Conservation (phyloP, 2,113 vertebrate genomes). For the Pogonocichla stellata region DNA sequence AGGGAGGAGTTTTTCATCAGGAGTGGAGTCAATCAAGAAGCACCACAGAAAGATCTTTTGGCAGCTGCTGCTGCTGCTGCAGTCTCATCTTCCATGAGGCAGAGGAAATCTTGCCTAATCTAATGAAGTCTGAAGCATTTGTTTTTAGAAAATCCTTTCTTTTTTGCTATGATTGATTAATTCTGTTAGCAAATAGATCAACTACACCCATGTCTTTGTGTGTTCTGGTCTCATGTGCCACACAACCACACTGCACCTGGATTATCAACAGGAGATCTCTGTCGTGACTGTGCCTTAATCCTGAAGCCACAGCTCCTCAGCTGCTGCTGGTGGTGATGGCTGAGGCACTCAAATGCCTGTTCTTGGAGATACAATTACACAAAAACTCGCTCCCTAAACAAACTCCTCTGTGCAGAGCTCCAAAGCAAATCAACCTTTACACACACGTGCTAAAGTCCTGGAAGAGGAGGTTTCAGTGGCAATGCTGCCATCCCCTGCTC, state of each 20-base stretch:
- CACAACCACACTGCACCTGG: rapidly evolving
- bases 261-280: not conserved
- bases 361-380: not conserved
- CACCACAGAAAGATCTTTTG: not conserved
- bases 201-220: rapidly evolving
- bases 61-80: not conserved
- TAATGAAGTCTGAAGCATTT: not conserved
- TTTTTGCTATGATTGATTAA: not conserved
- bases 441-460: not conserved
- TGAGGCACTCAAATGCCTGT: not conserved
- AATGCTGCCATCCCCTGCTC: constrained; percentile 14
- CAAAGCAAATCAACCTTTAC: not conserved
- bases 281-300: not conserved
- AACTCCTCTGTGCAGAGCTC: not conserved
- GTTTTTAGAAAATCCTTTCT: not conserved
- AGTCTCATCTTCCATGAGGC: not conserved
- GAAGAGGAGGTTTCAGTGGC: constrained; percentile 48
- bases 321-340: not conserved
- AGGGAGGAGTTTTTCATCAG: not conserved
- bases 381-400: not conserved
- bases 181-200: not conserved
- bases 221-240: not conserved
- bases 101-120: not conserved
- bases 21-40: not conserved
- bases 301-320: not conserved